Conservation (phyloP, 37 sponge, comb jelly and placozoan species). For the Diacarnus erythraeanus region DNA sequence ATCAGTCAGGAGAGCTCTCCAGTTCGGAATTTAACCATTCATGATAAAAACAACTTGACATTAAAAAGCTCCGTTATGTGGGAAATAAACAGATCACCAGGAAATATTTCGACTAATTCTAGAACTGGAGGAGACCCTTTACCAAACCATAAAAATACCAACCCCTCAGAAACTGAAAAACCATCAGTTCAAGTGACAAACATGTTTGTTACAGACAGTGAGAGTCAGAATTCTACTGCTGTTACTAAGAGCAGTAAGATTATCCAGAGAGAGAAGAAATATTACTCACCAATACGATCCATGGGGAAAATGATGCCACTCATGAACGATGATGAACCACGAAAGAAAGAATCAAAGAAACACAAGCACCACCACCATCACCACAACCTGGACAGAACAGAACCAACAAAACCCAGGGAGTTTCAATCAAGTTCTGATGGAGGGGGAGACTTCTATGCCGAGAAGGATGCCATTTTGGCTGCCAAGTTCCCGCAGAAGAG, state of each 20-base stretch:
- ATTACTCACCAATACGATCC: neutral
- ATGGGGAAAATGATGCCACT: slow-evolving; percentile 8
- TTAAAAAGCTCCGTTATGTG: too few species aligned
- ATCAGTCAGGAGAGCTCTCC: too few species aligned
- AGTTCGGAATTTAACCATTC: too few species aligned
- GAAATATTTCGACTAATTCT: neutral
- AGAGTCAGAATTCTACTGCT: neutral
- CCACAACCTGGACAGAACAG: neutral
- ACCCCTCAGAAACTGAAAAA: neutral
- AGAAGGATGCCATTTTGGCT: slow-evolving; percentile 60
- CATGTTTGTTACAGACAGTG: neutral
- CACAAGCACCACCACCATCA: neutral
- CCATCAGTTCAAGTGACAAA: neutral
- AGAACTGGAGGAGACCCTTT: neutral
- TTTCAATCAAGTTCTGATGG: neutral
- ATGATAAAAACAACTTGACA: too few species aligned
- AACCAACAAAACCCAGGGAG: neutral
- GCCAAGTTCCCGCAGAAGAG: slow-evolving; percentile 79
- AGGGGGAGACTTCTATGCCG: neutral
- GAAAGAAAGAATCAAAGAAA: neutral
- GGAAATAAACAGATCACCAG: neutral
- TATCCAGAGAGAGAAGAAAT: neutral
- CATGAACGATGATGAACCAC: neutral
- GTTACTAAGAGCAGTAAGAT: neutral
- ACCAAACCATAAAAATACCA: neutral